These are phyloP conservation scores for Villa cingulata DNA, from an alignment of 2,888 invertebrate species.

Conservation along the genomic window DNA sequence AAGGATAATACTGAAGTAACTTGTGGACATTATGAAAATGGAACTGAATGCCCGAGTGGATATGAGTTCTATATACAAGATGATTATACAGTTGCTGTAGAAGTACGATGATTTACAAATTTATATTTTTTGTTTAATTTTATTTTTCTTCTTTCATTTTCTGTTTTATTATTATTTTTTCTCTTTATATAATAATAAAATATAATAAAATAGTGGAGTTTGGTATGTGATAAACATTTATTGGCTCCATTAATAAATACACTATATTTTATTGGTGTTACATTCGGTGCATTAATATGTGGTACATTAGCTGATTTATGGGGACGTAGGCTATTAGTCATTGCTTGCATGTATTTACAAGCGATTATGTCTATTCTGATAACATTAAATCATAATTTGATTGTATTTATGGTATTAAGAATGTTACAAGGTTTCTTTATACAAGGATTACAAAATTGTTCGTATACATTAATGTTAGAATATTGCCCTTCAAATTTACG, in stretches of 20 bases:
- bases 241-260: constrained; percentile 27
- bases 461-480: constrained; percentile 39
- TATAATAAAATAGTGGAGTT: constrained; percentile 27
- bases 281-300: constrained; percentile 34
- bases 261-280: constrained; percentile 33
- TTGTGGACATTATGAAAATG: constrained; percentile 14
- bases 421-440: constrained; percentile 36
- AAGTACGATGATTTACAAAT: constrained; percentile 10
- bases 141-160: not conserved
- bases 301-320: constrained; percentile 34
- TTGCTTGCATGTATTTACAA: constrained; percentile 34
- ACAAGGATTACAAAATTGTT: constrained; percentile 39
- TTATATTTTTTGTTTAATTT: not conserved
- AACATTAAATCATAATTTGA: constrained; percentile 24
- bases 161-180: too few species aligned
- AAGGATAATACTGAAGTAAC: not conserved
- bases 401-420: constrained; percentile 31
- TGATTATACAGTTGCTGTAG: constrained; percentile 15
- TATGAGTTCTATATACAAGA: constrained; percentile 21
- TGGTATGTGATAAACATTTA: constrained; percentile 32
- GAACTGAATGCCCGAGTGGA: constrained; percentile 18
- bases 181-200: too few species aligned
- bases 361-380: constrained; percentile 23
- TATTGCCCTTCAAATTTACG: constrained; percentile 36
- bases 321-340: constrained; percentile 34